phyloP scores from a whole-genome alignment of 1,140 invertebrate species.

The Aphidius ervi region DNA sequence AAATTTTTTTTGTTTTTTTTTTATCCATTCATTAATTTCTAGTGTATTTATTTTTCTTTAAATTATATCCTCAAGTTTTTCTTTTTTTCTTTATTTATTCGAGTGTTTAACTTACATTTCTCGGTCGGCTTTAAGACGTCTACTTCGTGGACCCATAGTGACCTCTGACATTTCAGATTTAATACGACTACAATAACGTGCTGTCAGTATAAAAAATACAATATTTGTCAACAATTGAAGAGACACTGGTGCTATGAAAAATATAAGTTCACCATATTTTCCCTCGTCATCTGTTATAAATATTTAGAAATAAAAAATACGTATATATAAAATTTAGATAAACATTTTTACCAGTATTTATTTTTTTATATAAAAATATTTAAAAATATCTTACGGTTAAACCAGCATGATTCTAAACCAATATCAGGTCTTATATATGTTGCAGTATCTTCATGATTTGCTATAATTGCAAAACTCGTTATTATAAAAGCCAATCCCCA shows the following conservation, averaged over 20 bases:
- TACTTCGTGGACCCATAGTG: constrained; percentile 48
- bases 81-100: background rate
- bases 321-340: background rate
- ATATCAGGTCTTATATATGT: constrained; percentile 25
- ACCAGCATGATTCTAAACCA: constrained; percentile 35
- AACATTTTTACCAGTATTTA: no score
- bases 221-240: constrained; percentile 61
- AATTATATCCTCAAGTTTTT: constrained; percentile 18
- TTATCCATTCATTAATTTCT: no score
- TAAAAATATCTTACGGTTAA: constrained; percentile 30
- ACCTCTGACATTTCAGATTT: constrained; percentile 67
- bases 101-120: constrained; percentile 54
- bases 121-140: constrained; percentile 60
- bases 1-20: no score
- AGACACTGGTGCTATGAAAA: constrained; percentile 61
- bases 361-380: background rate
- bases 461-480: constrained; percentile 23
- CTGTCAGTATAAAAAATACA: constrained; percentile 64
- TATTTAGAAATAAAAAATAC: constrained; percentile 12
- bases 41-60: background rate
- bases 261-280: constrained; percentile 49
- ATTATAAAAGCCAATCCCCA: constrained; percentile 39
- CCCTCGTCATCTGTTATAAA: constrained; percentile 1
- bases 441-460: background rate
- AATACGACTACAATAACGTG: constrained; percentile 62